These are phyloP conservation scores for Coturnix japonica DNA, from an alignment of 2,113 vertebrate species.

Conservation along the genomic window DNA sequence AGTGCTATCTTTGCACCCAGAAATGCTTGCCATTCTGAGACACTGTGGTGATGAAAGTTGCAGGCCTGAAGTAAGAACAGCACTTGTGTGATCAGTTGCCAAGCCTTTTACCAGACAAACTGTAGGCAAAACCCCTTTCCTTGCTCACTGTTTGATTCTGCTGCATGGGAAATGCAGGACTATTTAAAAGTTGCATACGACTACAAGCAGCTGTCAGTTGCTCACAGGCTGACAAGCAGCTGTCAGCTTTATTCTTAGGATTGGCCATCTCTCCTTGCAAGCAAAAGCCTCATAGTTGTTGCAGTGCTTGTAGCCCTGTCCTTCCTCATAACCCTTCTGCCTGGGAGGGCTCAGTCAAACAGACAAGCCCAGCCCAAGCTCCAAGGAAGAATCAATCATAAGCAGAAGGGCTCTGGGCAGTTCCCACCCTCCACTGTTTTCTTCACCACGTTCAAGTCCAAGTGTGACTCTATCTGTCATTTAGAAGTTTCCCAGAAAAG, in stretches of 20 bases:
- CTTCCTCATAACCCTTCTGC: background rate
- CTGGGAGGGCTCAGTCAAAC: background rate
- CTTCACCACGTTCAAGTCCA: background rate
- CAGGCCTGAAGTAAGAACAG: background rate
- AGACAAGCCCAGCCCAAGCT: background rate
- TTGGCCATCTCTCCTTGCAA: background rate
- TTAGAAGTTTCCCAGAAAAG: background rate
- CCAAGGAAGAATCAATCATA: accelerated
- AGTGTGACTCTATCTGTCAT: background rate
- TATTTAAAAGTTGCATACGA: background rate
- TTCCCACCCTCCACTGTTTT: background rate
- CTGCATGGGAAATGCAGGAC: background rate
- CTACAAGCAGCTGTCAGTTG: background rate
- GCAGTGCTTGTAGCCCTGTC: background rate
- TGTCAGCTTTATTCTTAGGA: background rate
- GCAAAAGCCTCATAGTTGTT: background rate
- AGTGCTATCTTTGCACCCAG: background rate
- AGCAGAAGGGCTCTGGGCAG: background rate
- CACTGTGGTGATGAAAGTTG: background rate
- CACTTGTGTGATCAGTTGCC: background rate
- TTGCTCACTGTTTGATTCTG: background rate
- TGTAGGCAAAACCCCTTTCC: background rate
- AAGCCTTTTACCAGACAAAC: background rate
- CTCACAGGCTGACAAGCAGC: background rate
- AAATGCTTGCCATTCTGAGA: background rate